These are phyloP conservation scores for Neolamprologus hecqui DNA, from an alignment of 2,113 vertebrate genomes.

Conservation along the genomic window DNA sequence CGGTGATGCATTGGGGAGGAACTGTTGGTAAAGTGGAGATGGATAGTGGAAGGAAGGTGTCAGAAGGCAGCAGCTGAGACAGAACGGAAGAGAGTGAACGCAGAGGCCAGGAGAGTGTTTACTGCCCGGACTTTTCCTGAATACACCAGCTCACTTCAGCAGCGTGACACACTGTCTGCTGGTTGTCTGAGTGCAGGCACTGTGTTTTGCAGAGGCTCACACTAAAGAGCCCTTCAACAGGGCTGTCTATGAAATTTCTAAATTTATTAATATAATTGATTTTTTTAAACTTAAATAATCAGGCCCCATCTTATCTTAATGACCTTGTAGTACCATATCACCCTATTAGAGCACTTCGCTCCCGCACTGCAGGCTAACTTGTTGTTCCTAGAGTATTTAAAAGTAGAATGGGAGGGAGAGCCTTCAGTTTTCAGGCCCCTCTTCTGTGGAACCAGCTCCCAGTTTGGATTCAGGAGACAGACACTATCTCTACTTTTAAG, in stretches of 20 bases:
- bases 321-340: too few species aligned
- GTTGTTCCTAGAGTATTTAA: too few species aligned
- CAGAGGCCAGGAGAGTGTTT: background rate
- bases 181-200: background rate
- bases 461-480: too few species aligned
- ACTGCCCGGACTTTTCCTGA: background rate
- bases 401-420: too few species aligned
- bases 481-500: too few species aligned
- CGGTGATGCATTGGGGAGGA: background rate
- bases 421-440: too few species aligned
- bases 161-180: background rate
- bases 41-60: background rate
- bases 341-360: too few species aligned
- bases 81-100: background rate
- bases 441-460: too few species aligned
- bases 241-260: background rate
- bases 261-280: background rate
- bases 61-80: background rate
- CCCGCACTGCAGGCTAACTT: fast-evolving
- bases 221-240: background rate
- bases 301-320: too few species aligned
- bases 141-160: background rate
- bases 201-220: background rate
- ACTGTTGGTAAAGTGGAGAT: background rate
- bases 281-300: background rate